Base-by-base conservation (phyloP, 2,797 vertebrate species). In the Eutrigla gurnardus region DNA sequence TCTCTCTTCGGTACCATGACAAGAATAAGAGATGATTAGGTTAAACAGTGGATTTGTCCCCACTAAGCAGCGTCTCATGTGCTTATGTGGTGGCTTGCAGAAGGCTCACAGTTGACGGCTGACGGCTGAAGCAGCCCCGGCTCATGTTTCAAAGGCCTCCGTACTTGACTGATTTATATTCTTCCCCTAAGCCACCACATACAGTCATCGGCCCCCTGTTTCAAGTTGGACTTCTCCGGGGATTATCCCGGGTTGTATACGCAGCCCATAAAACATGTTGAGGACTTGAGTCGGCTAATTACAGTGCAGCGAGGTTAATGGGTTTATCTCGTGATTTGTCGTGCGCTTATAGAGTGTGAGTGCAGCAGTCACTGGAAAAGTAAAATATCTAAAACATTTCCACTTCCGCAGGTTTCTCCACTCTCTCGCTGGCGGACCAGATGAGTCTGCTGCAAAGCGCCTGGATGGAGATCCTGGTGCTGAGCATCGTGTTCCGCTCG, bases 401-500 rank as follows among this genome's bases (percentile, higher is more conserved):
- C 1, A 25, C 32, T 57, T n/a, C 40, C 54, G 18, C 86, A 98
- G 97, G 97, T 39, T 98, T 98, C 91, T 96, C 96, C 45, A 95
- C 89, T 43, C 96, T 98, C 25, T 97, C 96, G 0, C 94, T 98
- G 85, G 96, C 95, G 33, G 97, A 98, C 91, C 97, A 98, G 94
- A 98, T 98, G 97, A 97, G 96, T 89, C 92, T 98, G n/a, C 92
- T 98, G 84, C 97, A 98, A 93, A 97, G 96, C 0, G 96, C 97
- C 80, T 98, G 97, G 97, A 98, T 98, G 97, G 97, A 98, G 94
- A 97, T 98, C 84, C 95, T 98, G 80, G 96, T 98, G 79, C 90
- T 98, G 90, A 97, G 97, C 81, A 96, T 98, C 15, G 97, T 96
- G 75, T 98, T 96, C 81, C 97, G 97, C 90, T 98, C 97, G 0